Conservation (phyloP, 2,797 vertebrate species). For the Darevskia mixta region DNA sequence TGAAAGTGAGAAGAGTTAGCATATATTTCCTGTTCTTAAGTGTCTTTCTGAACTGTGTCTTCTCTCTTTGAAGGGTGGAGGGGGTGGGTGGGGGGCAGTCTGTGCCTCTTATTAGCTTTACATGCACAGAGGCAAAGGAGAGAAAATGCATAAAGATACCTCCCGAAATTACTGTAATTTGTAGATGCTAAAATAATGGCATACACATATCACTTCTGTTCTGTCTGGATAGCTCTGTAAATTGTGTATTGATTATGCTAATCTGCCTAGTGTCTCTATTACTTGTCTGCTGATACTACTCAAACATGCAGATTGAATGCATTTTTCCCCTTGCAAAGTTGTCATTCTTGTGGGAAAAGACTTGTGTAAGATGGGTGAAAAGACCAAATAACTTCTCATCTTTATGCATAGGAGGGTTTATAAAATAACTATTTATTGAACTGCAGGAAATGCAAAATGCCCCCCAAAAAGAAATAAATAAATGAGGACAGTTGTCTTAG, state of each 20-base stretch:
- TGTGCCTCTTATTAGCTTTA: conserved; percentile 58
- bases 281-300: conserved; percentile 78
- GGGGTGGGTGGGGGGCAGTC: conserved; percentile 39
- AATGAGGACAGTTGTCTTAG: conserved; percentile 48
- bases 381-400: conserved; percentile 64
- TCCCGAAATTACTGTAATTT: conserved; percentile 76
- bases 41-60: conserved; percentile 58
- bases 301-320: conserved; percentile 78
- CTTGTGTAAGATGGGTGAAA: conserved; percentile 64
- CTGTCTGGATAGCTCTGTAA: conserved; percentile 79
- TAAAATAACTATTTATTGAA: conserved; percentile 65
- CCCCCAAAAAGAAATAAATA: conserved; percentile 37
- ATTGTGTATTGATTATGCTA: conserved; percentile 86
- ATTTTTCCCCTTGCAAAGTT: conserved; percentile 62
- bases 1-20: conserved; percentile 43
- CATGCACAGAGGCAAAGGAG: conserved; percentile 30
- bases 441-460: conserved; percentile 65
- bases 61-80: conserved; percentile 56
- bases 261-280: conserved; percentile 77
- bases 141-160: conserved; percentile 56
- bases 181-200: conserved; percentile 75
- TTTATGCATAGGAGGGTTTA: conserved; percentile 61
- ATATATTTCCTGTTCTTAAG: conserved; percentile 48
- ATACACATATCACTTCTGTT: conserved; percentile 71
- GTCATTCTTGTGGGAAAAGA: conserved; percentile 65